These are phyloP conservation scores for Meloe dianella DNA, from an alignment of 2,888 invertebrate species.

Conservation along the genomic window DNA sequence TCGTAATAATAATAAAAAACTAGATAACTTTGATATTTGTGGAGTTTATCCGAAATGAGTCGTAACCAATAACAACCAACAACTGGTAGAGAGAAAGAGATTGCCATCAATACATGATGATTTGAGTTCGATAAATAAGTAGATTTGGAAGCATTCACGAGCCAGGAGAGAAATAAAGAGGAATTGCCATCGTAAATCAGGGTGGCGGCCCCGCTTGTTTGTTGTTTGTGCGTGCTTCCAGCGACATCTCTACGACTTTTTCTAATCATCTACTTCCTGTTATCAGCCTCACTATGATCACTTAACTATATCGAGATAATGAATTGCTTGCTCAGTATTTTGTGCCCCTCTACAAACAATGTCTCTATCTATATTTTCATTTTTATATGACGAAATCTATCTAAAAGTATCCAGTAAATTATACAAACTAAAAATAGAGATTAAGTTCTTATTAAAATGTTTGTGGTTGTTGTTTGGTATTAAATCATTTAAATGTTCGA, in stretches of 20 bases:
- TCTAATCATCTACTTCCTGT: constrained; percentile 54
- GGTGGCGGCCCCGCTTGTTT: constrained; percentile 50
- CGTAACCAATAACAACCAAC: constrained; percentile 4
- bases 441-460: background rate
- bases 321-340: constrained; percentile 28
- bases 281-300: constrained; percentile 41
- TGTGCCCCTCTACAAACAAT: background rate
- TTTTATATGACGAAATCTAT: background rate
- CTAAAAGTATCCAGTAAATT: background rate
- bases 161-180: constrained; percentile 61
- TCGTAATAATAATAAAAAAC: background rate
- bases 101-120: constrained; percentile 38
- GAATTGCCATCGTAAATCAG: constrained; percentile 61
- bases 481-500: constrained; percentile 40
- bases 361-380: background rate
- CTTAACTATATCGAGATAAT: constrained; percentile 23
- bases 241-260: constrained; percentile 54
- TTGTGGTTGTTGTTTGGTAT: constrained; percentile 1
- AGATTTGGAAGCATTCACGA: constrained; percentile 49
- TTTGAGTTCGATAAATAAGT: constrained; percentile 57
- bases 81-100: constrained; percentile 12
- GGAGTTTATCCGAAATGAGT: background rate
- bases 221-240: constrained; percentile 53
- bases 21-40: background rate
- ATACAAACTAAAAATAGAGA: background rate